These are phyloP conservation scores for Microplitis manilae DNA, from an alignment of 2,888 invertebrate species.

Conservation along the genomic window DNA sequence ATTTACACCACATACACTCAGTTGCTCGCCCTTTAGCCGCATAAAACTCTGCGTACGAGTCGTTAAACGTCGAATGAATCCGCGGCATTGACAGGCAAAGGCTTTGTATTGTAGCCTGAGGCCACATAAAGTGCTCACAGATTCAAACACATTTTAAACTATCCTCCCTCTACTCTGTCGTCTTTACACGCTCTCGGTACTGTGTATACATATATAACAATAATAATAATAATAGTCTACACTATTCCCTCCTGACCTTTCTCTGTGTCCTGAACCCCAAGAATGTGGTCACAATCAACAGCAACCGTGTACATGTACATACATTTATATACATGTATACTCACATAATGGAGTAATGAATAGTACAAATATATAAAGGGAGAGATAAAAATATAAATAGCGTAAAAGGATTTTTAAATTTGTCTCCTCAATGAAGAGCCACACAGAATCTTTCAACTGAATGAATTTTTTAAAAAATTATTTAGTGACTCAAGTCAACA, in stretches of 20 bases:
- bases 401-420: background rate
- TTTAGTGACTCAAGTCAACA: background rate
- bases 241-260: constrained; percentile 19
- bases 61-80: constrained; percentile 42
- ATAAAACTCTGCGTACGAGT: constrained; percentile 30
- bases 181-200: background rate
- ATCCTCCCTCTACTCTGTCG: constrained; percentile 3
- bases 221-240: background rate
- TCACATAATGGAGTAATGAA: background rate
- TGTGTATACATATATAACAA: background rate
- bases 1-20: background rate
- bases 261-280: background rate
- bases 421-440: background rate
- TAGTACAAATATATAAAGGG: background rate
- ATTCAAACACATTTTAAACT: constrained; percentile 7
- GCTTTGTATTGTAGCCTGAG: constrained; percentile 34
- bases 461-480: background rate
- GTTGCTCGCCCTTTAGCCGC: background rate
- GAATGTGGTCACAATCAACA: background rate
- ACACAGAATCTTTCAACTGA: background rate
- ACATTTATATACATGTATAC: background rate
- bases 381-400: constrained; percentile 11
- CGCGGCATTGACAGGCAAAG: constrained; percentile 36
- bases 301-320: background rate
- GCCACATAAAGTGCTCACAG: constrained; percentile 30